Conservation (phyloP, 2,797 vertebrate species). For the Lindbergichthys nudifrons region DNA sequence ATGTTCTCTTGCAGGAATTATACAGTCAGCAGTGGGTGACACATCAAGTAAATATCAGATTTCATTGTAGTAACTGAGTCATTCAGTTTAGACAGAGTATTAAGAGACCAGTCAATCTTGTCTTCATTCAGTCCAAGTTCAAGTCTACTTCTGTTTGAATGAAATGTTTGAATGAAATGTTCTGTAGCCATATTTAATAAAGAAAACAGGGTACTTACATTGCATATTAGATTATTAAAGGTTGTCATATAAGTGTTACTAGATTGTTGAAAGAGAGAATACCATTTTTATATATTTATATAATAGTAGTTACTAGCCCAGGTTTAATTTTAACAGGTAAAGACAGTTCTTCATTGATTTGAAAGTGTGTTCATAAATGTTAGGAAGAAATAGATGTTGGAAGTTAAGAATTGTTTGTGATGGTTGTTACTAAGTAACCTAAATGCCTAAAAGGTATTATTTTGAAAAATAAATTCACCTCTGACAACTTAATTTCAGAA, state of each 20-base stretch:
- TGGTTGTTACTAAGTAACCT: not conserved
- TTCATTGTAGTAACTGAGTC: slow-evolving; percentile 36
- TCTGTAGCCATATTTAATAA: not conserved
- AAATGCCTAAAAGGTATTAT: not conserved
- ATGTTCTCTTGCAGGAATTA: slow-evolving; percentile 29
- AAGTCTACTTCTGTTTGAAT: not conserved
- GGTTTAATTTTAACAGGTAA: not conserved
- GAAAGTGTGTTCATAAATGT: slow-evolving; percentile 8
- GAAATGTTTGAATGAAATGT: slow-evolving; percentile 1
- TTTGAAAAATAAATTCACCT: slow-evolving; percentile 21
- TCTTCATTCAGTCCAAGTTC: slow-evolving; percentile 6
- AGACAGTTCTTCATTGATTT: slow-evolving; percentile 15
- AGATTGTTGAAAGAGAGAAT: not conserved
- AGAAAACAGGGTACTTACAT: not conserved
- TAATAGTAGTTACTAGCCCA: not conserved
- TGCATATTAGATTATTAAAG: not conserved
- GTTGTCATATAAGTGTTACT: not conserved
- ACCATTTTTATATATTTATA: not conserved
- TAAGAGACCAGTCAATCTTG: slow-evolving; percentile 1
- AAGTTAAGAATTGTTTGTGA: not conserved
- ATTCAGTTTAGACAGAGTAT: slow-evolving; percentile 27
- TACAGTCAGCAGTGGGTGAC: slow-evolving; percentile 39
- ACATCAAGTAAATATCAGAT: slow-evolving; percentile 54
- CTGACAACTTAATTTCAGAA: not conserved
- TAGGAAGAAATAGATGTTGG: not conserved